These are phyloP conservation scores for Trididemnum nubilum DNA, from an alignment of 23 tunicate genomes.

Conservation along the genomic window DNA sequence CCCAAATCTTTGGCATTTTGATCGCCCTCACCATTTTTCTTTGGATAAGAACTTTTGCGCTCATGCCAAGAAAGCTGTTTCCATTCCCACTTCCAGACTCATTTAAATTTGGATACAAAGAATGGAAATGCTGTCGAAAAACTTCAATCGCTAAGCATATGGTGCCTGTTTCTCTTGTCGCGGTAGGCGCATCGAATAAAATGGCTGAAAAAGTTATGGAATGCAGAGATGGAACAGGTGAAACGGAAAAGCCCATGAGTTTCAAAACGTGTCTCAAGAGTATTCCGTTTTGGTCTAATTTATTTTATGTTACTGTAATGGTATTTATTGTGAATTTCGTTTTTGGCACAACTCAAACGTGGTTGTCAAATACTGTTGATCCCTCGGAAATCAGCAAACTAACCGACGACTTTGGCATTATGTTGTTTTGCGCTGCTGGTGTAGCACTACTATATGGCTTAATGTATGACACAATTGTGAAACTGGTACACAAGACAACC, in stretches of 20 bases:
- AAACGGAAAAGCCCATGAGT: background rate
- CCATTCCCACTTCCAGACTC: slow-evolving; percentile 33
- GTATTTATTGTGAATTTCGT: slow-evolving; percentile 15
- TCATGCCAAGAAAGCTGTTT: slow-evolving; percentile 39
- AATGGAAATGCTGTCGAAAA: slow-evolving; percentile 18
- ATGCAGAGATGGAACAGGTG: background rate
- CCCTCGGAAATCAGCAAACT: background rate
- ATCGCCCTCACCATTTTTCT: slow-evolving; percentile 24
- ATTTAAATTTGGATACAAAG: slow-evolving; percentile 1
- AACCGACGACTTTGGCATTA: slow-evolving; percentile 14
- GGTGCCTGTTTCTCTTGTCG: background rate
- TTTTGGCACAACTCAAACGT: slow-evolving; percentile 11
- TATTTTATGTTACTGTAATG: slow-evolving; percentile 9
- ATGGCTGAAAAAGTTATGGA: background rate
- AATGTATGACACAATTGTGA: background rate
- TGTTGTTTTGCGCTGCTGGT: slow-evolving; percentile 1
- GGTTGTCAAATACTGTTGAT: slow-evolving; percentile 13
- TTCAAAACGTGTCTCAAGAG: slow-evolving; percentile 11
- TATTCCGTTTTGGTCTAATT: slow-evolving; percentile 35
- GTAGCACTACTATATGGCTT: slow-evolving; percentile 30
- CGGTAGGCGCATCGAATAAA: background rate
- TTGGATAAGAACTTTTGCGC: slow-evolving; percentile 52
- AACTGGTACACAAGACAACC: background rate
- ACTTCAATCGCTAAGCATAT: background rate
- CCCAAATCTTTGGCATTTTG: slow-evolving; percentile 23